phyloP scores from a whole-genome alignment of 2,113 vertebrate species.

The Syngnathus scovelli region DNA sequence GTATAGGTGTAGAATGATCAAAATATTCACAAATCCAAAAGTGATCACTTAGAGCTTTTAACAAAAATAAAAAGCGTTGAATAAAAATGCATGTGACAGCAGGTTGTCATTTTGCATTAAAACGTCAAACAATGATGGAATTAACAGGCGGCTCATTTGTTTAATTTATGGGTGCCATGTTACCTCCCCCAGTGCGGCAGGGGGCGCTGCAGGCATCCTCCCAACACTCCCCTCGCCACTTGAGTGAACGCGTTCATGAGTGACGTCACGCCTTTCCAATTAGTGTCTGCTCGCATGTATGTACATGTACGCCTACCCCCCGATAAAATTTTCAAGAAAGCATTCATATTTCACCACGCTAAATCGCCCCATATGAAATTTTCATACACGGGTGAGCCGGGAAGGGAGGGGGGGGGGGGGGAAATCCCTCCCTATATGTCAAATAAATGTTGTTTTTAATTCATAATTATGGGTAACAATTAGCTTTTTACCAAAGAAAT shows the following conservation, averaged over 20 bases:
- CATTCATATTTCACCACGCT: slow-evolving; percentile 92
- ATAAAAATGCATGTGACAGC: slow-evolving; percentile 71
- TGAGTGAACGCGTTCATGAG: slow-evolving; percentile 47
- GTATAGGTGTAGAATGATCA: slow-evolving; percentile 55
- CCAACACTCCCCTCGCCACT: slow-evolving; percentile 15
- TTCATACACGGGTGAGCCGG: slow-evolving; percentile 75
- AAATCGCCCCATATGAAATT: slow-evolving; percentile 84
- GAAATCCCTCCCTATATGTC: slow-evolving; percentile 45
- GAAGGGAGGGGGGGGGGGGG: no score
- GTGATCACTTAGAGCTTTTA: neutral
- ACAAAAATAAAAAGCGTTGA: slow-evolving; percentile 38
- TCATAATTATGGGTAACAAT: slow-evolving; percentile 30
- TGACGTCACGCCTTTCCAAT: slow-evolving; percentile 71
- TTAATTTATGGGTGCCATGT: slow-evolving; percentile 59
- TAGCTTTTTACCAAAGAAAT: neutral
- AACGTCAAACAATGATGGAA: slow-evolving; percentile 89
- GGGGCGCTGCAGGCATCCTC: slow-evolving; percentile 47
- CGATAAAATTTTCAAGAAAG: slow-evolving; percentile 88
- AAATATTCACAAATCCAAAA: neutral
- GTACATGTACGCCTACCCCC: slow-evolving; percentile 70
- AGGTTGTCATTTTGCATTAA: slow-evolving; percentile 89
- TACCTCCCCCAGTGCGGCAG: slow-evolving; percentile 57
- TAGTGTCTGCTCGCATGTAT: slow-evolving; percentile 78
- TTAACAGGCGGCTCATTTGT: slow-evolving; percentile 88
- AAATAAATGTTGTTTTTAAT: slow-evolving; percentile 70